These are phyloP conservation scores for Cacatua alba DNA, from an alignment of 2,113 vertebrate genomes.

Conservation along the genomic window DNA sequence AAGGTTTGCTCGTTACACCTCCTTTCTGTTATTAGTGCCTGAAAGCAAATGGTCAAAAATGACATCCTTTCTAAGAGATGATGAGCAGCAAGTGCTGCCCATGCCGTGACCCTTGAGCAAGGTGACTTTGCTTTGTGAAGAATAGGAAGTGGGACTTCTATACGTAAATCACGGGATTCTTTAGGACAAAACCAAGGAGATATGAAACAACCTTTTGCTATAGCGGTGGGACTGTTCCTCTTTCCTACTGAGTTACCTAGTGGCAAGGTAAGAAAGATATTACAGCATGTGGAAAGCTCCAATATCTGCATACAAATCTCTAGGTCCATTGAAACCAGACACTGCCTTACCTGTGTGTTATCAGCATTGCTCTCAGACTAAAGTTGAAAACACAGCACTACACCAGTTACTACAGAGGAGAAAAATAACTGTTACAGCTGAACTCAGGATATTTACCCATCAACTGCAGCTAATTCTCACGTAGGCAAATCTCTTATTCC, in stretches of 20 bases:
- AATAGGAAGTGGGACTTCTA: conserved; percentile 28
- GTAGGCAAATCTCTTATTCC: rapidly evolving
- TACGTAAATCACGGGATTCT: conserved; percentile 47
- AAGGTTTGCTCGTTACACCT: neutral
- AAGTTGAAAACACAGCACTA: neutral
- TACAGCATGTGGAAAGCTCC: neutral
- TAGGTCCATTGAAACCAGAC: neutral
- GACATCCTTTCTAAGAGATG: neutral
- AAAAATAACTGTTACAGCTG: neutral
- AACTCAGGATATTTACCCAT: neutral
- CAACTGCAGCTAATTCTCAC: neutral
- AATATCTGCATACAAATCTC: neutral
- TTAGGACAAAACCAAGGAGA: neutral
- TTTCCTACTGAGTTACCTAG: neutral
- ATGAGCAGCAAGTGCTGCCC: neutral
- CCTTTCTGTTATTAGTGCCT: neutral
- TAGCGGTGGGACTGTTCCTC: neutral
- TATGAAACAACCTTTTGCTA: neutral
- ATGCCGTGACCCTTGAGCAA: neutral
- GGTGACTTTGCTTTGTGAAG: neutral
- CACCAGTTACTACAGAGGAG: neutral
- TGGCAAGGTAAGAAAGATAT: neutral
- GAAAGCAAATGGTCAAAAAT: neutral
- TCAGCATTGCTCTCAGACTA: neutral
- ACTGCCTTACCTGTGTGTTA: neutral